Conservation (phyloP, 1,140 invertebrate genomes). For the Rhyacophila brunnea region DNA sequence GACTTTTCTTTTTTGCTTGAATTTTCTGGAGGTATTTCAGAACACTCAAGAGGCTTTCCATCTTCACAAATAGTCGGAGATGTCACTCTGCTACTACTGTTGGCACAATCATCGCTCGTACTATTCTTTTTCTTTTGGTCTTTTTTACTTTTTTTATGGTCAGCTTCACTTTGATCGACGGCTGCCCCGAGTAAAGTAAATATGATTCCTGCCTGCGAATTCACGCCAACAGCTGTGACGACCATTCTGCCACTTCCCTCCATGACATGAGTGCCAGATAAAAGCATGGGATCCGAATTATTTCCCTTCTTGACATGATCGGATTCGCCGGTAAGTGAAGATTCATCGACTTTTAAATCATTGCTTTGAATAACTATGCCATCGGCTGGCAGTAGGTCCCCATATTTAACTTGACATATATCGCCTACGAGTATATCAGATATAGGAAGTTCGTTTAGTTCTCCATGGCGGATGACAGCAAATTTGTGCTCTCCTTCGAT, state of each 20-base stretch:
- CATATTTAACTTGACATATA: slow-evolving; percentile 64
- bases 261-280: slow-evolving; percentile 64
- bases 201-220: slow-evolving; percentile 82
- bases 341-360: slow-evolving; percentile 73
- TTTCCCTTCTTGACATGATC: slow-evolving; percentile 71
- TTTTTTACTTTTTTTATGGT: slow-evolving; percentile 37
- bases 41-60: slow-evolving; percentile 22
- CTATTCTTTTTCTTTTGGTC: slow-evolving; percentile 37
- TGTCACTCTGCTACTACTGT: slow-evolving; percentile 20
- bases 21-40: slow-evolving; percentile 20
- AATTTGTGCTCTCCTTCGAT: slow-evolving; percentile 71
- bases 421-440: slow-evolving; percentile 67
- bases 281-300: slow-evolving; percentile 60
- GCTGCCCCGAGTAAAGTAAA: slow-evolving; percentile 63
- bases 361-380: slow-evolving; percentile 70
- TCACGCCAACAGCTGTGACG: slow-evolving; percentile 79
- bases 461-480: slow-evolving; percentile 62
- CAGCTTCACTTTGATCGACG: slow-evolving; percentile 44
- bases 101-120: slow-evolving; percentile 24
- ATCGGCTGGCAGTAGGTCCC: slow-evolving; percentile 70
- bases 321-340: slow-evolving; percentile 71
- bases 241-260: slow-evolving; percentile 81
- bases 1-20: slow-evolving; percentile 57
- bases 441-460: slow-evolving; percentile 61
- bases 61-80: slow-evolving; percentile 27